Evolutionary conservation across 2,113 vertebrate genomes (phyloP).

Genomic region (Hippocampus zosterae): DNA sequence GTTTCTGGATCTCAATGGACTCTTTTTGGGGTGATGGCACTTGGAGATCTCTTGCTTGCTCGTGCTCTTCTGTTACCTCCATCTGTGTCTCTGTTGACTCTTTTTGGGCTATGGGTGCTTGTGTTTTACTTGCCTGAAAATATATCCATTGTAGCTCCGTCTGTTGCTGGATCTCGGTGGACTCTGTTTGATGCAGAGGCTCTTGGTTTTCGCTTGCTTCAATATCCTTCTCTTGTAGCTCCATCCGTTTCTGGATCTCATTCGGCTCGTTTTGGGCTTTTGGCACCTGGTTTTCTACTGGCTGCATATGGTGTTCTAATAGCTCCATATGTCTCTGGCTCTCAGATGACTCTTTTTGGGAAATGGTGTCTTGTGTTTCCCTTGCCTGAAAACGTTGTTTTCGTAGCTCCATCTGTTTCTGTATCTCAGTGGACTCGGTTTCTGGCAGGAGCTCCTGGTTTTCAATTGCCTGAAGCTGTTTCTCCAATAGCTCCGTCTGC

Average conservation of each 20-base stretch:
- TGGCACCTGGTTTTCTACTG: background rate
- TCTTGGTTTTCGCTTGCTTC: too few species aligned
- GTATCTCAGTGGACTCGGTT: background rate
- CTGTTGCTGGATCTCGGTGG: background rate
- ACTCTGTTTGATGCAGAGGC: background rate
- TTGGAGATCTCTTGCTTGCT: conserved; percentile 16
- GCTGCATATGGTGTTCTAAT: too few species aligned
- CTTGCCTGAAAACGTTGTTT: background rate
- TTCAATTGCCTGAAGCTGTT: background rate
- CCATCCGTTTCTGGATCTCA: background rate
- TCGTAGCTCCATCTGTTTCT: background rate
- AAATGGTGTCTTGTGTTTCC: background rate
- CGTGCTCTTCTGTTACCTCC: background rate
- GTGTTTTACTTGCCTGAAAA: background rate
- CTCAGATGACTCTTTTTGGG: background rate
- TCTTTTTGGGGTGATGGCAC: conserved; percentile 3
- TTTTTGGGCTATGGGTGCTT: background rate
- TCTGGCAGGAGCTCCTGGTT: background rate
- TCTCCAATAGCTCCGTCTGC: background rate
- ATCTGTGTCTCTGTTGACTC: background rate
- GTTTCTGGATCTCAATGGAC: background rate
- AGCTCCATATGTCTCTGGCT: too few species aligned
- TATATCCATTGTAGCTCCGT: background rate
- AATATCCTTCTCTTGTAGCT: too few species aligned
- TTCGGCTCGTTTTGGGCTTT: background rate